Evolutionary conservation across 2,888 invertebrate species (phyloP).

Genomic region (Artemia sinica): DNA sequence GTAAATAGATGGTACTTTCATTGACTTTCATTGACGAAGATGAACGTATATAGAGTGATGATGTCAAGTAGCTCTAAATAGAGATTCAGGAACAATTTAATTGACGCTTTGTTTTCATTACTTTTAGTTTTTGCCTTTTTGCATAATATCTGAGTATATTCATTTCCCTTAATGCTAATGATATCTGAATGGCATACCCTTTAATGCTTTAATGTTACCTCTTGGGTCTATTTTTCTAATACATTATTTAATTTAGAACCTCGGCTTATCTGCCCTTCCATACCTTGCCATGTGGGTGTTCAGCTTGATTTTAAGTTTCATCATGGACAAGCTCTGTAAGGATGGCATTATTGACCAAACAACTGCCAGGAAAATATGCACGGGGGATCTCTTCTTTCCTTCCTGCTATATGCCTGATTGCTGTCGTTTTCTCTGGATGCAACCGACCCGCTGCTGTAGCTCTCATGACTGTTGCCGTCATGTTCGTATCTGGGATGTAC

Average conservation of each 20-base stretch:
- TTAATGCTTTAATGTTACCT: too few species aligned
- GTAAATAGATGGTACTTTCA: too few species aligned
- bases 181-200: too few species aligned
- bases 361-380: constrained; percentile 21
- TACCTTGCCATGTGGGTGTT: constrained; percentile 63
- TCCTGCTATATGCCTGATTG: constrained; percentile 44
- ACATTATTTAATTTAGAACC: constrained; percentile 40
- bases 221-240: constrained; percentile 11
- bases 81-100: too few species aligned
- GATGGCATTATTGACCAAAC: constrained; percentile 21
- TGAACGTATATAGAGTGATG: too few species aligned
- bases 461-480: constrained; percentile 44
- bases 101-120: too few species aligned
- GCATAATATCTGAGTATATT: too few species aligned
- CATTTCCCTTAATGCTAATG: too few species aligned
- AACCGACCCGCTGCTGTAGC: constrained; percentile 41
- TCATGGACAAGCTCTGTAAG: constrained; percentile 44
- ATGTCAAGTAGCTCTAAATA: too few species aligned
- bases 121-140: too few species aligned
- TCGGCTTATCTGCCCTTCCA: constrained; percentile 53
- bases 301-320: constrained; percentile 48
- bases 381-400: constrained; percentile 36
- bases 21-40: too few species aligned
- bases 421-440: constrained; percentile 45
- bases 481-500: constrained; percentile 46